These are phyloP conservation scores for Cantharis lateralis DNA, from an alignment of 2,888 invertebrate genomes.

Conservation along the genomic window DNA sequence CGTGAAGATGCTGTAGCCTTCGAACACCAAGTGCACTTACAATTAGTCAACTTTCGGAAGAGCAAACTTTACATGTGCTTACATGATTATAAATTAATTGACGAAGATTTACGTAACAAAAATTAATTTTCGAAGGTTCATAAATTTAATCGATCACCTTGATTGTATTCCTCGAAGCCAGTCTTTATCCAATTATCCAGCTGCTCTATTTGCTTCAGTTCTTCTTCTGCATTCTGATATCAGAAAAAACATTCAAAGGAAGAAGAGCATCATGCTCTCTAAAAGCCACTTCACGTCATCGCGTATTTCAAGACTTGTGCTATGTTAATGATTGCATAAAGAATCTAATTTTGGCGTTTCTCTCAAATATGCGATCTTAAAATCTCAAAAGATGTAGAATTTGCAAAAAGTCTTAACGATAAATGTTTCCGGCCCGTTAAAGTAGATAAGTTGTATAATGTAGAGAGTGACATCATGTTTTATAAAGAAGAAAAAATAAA, in stretches of 20 bases:
- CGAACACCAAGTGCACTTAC: constrained; percentile 22
- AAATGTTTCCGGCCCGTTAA: constrained; percentile 40
- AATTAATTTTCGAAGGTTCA: neutral
- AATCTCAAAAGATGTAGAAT: constrained; percentile 27
- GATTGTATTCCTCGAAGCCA: neutral
- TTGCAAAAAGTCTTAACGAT: constrained; percentile 31
- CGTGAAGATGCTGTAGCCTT: constrained; percentile 31
- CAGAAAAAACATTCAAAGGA: neutral
- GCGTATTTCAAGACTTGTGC: neutral
- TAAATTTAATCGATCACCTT: neutral
- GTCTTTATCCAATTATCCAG: neutral
- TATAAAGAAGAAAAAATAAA: constrained; percentile 24
- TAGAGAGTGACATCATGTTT: constrained; percentile 38
- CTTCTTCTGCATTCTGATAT: neutral
- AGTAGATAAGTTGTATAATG: constrained; percentile 27
- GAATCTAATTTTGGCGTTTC: constrained; percentile 29
- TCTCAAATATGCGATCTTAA: constrained; percentile 18
- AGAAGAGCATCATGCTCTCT: neutral
- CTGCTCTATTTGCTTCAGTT: neutral
- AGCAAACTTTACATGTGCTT: neutral
- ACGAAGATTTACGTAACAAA: neutral
- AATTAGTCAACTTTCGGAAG: neutral
- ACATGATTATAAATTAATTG: neutral
- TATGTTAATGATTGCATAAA: constrained; percentile 1
- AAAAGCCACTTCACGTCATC: neutral